Conservation (phyloP, 1,140 invertebrate genomes). For the Papilio helenus region DNA sequence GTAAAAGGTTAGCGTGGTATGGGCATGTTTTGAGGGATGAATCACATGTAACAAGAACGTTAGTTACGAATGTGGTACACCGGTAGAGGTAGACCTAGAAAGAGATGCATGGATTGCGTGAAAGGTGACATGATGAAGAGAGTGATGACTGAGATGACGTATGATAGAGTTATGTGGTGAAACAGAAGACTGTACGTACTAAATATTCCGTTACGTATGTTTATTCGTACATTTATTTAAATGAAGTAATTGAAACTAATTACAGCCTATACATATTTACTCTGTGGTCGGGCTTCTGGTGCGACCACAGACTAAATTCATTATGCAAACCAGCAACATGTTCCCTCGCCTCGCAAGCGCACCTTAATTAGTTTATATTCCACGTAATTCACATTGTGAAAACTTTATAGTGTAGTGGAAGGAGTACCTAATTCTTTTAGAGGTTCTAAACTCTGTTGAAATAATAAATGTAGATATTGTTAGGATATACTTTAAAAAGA, state of each 20-base stretch:
- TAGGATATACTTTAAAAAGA: too few species aligned
- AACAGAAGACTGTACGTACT: background rate
- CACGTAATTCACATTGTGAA: background rate
- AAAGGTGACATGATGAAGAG: too few species aligned
- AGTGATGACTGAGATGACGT: too few species aligned
- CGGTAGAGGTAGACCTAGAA: too few species aligned
- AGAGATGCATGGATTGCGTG: too few species aligned
- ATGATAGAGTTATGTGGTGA: too few species aligned
- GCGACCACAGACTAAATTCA: slow-evolving; percentile 1
- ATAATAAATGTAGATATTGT: background rate
- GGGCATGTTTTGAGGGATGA: too few species aligned
- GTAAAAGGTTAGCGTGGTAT: too few species aligned
- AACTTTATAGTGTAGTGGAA: background rate
- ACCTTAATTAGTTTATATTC: background rate
- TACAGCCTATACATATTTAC: slow-evolving; percentile 13
- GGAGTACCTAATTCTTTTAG: background rate
- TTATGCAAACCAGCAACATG: background rate
- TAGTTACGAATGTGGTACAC: too few species aligned
- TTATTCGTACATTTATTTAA: background rate
- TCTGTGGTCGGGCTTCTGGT: background rate
- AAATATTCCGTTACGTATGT: background rate
- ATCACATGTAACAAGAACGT: too few species aligned
- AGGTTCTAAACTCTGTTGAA: background rate
- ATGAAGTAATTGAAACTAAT: background rate
- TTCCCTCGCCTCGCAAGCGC: background rate